Conservation (phyloP, 92 coral and sea anemone genomes). For the Meandrina meandrites region DNA sequence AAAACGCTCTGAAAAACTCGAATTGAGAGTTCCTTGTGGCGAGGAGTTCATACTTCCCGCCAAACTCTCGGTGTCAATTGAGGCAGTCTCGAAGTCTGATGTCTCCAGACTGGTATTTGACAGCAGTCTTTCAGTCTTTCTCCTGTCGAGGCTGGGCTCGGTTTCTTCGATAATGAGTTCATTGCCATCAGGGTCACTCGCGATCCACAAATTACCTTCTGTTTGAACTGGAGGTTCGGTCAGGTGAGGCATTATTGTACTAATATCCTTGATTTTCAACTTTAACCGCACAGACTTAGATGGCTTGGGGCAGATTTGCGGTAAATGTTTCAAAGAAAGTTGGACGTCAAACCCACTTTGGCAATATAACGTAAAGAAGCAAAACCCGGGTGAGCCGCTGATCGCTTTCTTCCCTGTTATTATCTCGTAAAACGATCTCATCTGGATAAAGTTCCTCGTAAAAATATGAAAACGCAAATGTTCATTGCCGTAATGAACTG, state of each 20-base stretch:
- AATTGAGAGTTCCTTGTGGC: constrained; percentile 26
- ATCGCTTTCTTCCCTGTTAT: constrained; percentile 66
- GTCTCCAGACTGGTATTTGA: constrained; percentile 59
- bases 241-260: constrained; percentile 63
- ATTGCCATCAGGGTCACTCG: constrained; percentile 94
- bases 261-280: constrained; percentile 70
- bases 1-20: constrained; percentile 7
- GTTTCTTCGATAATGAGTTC: constrained; percentile 74
- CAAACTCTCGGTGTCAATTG: constrained; percentile 58
- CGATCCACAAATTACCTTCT: constrained; percentile 67
- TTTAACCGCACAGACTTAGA: constrained; percentile 63
- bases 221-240: constrained; percentile 60
- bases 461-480: constrained; percentile 87
- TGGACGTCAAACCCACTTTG: constrained; percentile 88
- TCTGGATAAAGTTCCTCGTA: constrained; percentile 69
- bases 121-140: neutral
- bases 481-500: constrained; percentile 97
- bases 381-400: constrained; percentile 77
- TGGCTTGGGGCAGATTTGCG: constrained; percentile 71
- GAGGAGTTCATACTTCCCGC: constrained; percentile 47
- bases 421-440: constrained; percentile 82
- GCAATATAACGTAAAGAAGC: constrained; percentile 74
- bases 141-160: constrained; percentile 22
- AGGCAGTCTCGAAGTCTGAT: constrained; percentile 83
- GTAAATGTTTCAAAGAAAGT: constrained; percentile 76